Base-by-base conservation (phyloP, 2,888 invertebrate genomes). In the Busseola fusca region DNA sequence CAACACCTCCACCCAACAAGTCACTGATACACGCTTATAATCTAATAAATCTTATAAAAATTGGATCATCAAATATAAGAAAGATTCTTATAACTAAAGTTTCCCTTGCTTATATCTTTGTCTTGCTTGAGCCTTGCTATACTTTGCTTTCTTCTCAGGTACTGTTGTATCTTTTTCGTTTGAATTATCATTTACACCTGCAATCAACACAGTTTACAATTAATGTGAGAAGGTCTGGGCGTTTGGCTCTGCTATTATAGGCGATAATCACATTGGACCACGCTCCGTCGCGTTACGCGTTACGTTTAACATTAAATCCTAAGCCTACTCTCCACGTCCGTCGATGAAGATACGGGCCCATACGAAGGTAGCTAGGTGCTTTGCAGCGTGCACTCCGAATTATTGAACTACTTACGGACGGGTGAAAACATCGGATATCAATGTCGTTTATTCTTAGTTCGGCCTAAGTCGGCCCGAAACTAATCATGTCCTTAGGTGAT, bases 31-130 rank as follows among this genome's bases (percentile, higher is more conserved):
- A 82, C 67, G 80, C 82, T 86, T 86, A 87, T 16, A 67, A 80
- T 57, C 81, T 84, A 83, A 76, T 74, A 84, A 82, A 85, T 71
- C 37, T 77, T 82, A 80, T 69, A 81, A 85, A 85, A 84, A 80
- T 72, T 71, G 66, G 67, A 84, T 74, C 76, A 73, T 71, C 45
- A 72, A 75, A 76, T 76, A 82, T 76, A 69, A 76, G 73, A 70
- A 76, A 74, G 45, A 80, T 74, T 80, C 82, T 84, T 84, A 87
- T 60, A 87, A 89, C 94, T 96, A 97, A 90, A 96, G 93, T 93
- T 97, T 97, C 79, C 97, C 97, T 91, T 97, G 97, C 90, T 97
- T 97, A 91, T 97, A 97, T 90, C 97, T 95, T 86, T 97, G 97
- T 81, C 97, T 94, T 18, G 97, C 97, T 91, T 97, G 97, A 7